Percentiles rank a stretch among this genome's conserved stretches.
These are phyloP conservation scores for Australoheros scitulus DNA, from an alignment of 2,113 vertebrate genomes.

Conservation along the genomic window DNA sequence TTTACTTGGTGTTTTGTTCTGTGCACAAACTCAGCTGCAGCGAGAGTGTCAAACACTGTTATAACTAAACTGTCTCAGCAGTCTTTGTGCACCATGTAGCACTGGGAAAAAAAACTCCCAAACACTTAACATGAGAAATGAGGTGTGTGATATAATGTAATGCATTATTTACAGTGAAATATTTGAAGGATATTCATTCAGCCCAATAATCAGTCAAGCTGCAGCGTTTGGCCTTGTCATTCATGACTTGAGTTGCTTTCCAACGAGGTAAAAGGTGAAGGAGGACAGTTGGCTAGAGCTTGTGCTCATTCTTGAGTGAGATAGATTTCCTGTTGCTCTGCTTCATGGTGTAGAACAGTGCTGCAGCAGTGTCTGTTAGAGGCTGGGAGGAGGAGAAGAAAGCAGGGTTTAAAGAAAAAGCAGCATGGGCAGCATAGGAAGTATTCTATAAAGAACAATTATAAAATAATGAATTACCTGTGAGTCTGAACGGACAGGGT, in stretches of 20 bases:
- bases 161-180: constrained; percentile 27
- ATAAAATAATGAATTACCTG: constrained; percentile 60
- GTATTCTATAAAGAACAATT: background rate
- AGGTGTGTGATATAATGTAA: background rate
- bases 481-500: constrained; percentile 54
- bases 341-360: constrained; percentile 75
- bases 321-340: constrained; percentile 71
- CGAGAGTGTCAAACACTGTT: constrained; percentile 10
- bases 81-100: background rate
- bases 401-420: background rate
- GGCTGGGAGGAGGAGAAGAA: constrained; percentile 48
- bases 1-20: constrained; percentile 26
- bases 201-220: background rate
- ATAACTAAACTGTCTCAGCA: background rate
- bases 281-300: constrained; percentile 12
- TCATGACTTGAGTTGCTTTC: constrained; percentile 31
- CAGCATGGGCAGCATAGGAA: background rate
- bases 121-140: background rate
- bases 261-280: constrained; percentile 17
- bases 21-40: constrained; percentile 7
- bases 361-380: constrained; percentile 74
- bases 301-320: constrained; percentile 43
- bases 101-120: background rate
- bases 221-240: background rate
- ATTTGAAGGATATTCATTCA: constrained; percentile 1